phyloP scores from a whole-genome alignment of 2,888 invertebrate species.

The Dusona sp. region DNA sequence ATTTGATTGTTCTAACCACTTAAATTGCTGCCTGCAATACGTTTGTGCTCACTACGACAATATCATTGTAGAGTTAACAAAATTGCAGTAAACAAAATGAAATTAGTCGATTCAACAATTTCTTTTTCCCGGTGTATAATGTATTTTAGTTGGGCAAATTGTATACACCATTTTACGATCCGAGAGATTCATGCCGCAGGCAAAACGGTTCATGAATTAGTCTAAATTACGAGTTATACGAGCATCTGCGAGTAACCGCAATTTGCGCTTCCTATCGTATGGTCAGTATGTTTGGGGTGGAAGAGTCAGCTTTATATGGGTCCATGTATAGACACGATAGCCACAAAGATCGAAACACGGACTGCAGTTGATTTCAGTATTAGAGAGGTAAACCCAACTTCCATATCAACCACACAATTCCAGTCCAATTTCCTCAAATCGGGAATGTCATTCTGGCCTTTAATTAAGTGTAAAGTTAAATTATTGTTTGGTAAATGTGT shows the following conservation, averaged over 20 bases:
- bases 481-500: neutral
- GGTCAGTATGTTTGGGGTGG: conserved; percentile 5
- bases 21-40: too few species aligned
- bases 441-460: neutral
- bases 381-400: conserved; percentile 12
- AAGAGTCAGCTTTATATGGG: neutral
- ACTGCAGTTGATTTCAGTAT: conserved; percentile 38
- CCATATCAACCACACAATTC: conserved; percentile 2
- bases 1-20: too few species aligned
- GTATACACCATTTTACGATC: neutral
- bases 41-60: too few species aligned
- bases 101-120: too few species aligned
- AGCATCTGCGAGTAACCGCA: conserved; percentile 55
- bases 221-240: conserved; percentile 54
- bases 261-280: conserved; percentile 32
- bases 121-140: too few species aligned
- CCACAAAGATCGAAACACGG: conserved; percentile 29
- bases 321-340: conserved; percentile 21
- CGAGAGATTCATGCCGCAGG: neutral
- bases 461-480: neutral
- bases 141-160: neutral
- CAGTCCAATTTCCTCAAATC: neutral
- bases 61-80: too few species aligned
- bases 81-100: too few species aligned
- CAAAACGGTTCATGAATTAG: conserved; percentile 35